phyloP scores from a whole-genome alignment of 1,140 invertebrate species.

The Magallana ariakensis region DNA sequence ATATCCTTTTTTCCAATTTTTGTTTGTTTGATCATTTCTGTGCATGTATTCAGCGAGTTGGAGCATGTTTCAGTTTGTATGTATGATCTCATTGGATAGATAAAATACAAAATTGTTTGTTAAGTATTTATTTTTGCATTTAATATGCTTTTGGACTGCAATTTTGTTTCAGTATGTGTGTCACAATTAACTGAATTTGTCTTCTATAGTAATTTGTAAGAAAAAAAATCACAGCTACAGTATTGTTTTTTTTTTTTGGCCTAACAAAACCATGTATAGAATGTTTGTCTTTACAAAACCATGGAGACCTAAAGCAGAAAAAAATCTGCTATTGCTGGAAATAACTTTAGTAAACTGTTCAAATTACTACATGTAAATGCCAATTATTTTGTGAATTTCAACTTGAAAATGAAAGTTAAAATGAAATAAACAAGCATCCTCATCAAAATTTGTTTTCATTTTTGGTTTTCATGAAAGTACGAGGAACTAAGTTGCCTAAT shows the following conservation, averaged over 20 bases:
- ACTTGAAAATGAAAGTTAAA: constrained; percentile 7
- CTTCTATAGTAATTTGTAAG: constrained; percentile 4
- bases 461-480: background rate
- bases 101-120: constrained; percentile 33
- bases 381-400: constrained; percentile 24
- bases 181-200: constrained; percentile 12
- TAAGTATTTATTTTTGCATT: constrained; percentile 37
- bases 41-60: constrained; percentile 27
- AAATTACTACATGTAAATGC: background rate
- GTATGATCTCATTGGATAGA: constrained; percentile 32
- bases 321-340: background rate
- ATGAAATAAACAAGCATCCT: constrained; percentile 44
- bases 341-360: background rate
- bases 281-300: background rate
- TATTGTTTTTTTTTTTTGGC: background rate
- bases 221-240: background rate
- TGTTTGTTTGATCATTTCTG: constrained; percentile 37
- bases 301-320: background rate
- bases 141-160: constrained; percentile 24
- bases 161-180: constrained; percentile 12
- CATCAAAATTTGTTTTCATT: constrained; percentile 39
- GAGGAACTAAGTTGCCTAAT: background rate
- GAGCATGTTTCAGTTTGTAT: constrained; percentile 14
- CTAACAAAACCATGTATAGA: background rate
- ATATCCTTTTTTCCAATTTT: constrained; percentile 20